phyloP scores from a whole-genome alignment of 2,888 invertebrate genomes.

The Antitype chi region DNA sequence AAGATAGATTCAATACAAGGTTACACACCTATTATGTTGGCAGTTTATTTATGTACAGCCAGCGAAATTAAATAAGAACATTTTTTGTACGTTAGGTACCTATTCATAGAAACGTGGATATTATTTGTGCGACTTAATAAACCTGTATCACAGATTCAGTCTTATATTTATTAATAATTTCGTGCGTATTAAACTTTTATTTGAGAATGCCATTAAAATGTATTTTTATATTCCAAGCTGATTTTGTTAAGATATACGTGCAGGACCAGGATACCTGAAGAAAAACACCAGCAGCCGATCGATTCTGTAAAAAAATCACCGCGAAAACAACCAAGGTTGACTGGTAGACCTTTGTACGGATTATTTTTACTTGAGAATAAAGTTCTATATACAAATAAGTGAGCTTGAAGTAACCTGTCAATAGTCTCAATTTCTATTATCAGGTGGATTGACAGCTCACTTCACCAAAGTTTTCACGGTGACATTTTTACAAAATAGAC shows the following conservation, averaged over 20 bases:
- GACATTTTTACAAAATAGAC: neutral
- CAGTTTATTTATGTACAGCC: neutral
- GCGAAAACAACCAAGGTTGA: neutral
- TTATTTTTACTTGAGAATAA: too few species aligned
- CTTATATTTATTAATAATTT: neutral
- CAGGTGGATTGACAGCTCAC: neutral
- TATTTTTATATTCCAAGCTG: neutral
- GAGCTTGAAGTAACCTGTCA: neutral
- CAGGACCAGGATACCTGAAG: neutral
- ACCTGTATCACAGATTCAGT: neutral
- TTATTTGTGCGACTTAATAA: neutral
- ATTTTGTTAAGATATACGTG: neutral
- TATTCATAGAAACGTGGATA: neutral
- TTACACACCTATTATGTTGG: neutral
- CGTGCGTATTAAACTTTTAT: neutral
- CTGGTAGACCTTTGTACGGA: too few species aligned
- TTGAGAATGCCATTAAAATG: neutral
- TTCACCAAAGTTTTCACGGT: neutral
- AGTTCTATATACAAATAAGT: too few species aligned
- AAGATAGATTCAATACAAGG: conserved; percentile 2
- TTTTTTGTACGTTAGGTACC: neutral
- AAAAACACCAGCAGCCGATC: neutral
- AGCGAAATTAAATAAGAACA: neutral
- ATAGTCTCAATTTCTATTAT: neutral
- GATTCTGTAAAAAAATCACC: neutral